A percentile compares a stretch with the other conserved stretches of the same genome.
These are phyloP conservation scores for Prochilodus magdalenae DNA, from an alignment of 2,113 vertebrate genomes.

Conservation along the genomic window DNA sequence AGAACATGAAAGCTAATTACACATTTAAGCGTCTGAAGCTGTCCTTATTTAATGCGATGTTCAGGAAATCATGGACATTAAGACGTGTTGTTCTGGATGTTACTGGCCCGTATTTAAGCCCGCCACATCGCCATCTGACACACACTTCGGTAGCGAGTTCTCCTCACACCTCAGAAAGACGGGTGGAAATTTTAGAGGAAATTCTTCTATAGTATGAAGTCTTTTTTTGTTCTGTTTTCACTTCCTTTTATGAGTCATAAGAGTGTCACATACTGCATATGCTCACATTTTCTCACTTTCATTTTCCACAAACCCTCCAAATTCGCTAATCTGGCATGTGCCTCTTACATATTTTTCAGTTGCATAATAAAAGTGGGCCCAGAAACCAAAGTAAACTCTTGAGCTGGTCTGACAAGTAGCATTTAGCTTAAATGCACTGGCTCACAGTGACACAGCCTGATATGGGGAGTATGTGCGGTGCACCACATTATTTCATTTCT, in stretches of 20 bases:
- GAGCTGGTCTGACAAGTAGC: slow-evolving; percentile 2
- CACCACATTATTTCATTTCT: slow-evolving; percentile 23
- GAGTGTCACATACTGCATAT: slow-evolving; percentile 16
- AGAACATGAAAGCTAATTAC: background rate
- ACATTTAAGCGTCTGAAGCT: no score
- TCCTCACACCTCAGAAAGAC: slow-evolving; percentile 5
- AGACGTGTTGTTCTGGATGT: background rate
- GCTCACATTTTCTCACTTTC: background rate
- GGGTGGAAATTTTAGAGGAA: slow-evolving; percentile 6
- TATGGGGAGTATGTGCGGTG: slow-evolving; percentile 9
- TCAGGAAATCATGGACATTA: background rate
- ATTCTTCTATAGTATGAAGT: slow-evolving; percentile 20
- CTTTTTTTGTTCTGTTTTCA: slow-evolving; percentile 26
- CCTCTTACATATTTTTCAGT: background rate
- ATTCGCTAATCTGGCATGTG: background rate
- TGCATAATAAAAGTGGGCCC: background rate
- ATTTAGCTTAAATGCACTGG: slow-evolving; percentile 16
- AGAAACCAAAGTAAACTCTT: background rate
- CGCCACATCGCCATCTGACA: background rate
- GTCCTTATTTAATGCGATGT: background rate
- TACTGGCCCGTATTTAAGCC: background rate
- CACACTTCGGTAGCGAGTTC: background rate
- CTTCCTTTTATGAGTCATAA: slow-evolving; percentile 43
- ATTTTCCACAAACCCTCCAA: slow-evolving; percentile 15
- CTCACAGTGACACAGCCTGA: slow-evolving; percentile 17